phyloP scores from a whole-genome alignment of 2,888 invertebrate species.

The Drosophila mimetica region DNA sequence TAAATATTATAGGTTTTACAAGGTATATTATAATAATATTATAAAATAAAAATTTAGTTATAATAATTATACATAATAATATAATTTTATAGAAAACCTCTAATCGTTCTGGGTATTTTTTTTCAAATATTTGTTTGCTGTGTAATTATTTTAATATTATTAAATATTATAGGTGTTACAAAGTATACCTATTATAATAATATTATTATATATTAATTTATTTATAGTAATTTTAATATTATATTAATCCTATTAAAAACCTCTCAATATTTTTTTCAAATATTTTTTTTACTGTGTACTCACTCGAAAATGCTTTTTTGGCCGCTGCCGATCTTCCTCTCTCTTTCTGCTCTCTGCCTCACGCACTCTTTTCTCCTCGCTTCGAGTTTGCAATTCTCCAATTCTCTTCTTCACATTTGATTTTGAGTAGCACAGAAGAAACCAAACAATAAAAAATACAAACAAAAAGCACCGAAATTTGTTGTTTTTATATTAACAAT shows the following conservation, averaged over 20 bases:
- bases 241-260: background rate
- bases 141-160: too few relatives aligned
- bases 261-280: background rate
- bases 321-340: conserved; percentile 1
- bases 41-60: too few relatives aligned
- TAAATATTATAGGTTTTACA: too few relatives aligned
- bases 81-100: too few relatives aligned
- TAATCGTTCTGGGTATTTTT: too few relatives aligned
- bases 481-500: conserved; percentile 34
- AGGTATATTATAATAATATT: too few relatives aligned
- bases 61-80: too few relatives aligned
- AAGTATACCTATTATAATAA: too few relatives aligned
- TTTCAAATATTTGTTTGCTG: too few relatives aligned
- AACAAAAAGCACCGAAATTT: conserved; percentile 48
- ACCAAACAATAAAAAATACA: conserved; percentile 45
- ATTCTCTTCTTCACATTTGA: conserved; percentile 23
- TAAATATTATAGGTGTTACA: too few relatives aligned
- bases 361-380: conserved; percentile 10
- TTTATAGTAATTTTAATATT: background rate
- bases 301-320: conserved; percentile 27
- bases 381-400: conserved; percentile 20
- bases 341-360: conserved; percentile 2
- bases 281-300: conserved; percentile 26
- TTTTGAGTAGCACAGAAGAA: conserved; percentile 20
- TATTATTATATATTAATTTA: too few relatives aligned